Conservation (phyloP, 1,140 invertebrate species). For the Pseudomyrmex sp. region DNA sequence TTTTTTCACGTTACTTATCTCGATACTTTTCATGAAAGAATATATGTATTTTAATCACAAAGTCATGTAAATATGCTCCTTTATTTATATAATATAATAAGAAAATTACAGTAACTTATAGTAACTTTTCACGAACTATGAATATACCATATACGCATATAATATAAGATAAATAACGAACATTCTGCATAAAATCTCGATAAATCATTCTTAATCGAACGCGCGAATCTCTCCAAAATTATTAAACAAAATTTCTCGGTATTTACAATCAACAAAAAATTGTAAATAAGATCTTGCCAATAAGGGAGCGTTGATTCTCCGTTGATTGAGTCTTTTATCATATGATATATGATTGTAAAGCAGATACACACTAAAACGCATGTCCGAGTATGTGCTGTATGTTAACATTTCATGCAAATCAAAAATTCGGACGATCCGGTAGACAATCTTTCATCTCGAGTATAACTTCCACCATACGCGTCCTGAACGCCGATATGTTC, state of each 20-base stretch:
- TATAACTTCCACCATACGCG: constrained; percentile 56
- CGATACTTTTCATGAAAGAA: neutral
- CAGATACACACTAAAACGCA: constrained; percentile 24
- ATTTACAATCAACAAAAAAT: neutral
- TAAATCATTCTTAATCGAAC: neutral
- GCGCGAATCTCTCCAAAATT: neutral
- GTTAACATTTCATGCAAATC: neutral
- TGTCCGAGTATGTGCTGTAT: neutral
- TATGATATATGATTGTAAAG: constrained; percentile 42
- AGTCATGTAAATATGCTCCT: neutral
- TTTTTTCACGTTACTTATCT: constrained; percentile 30
- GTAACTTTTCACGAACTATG: too few relatives aligned
- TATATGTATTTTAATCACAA: neutral
- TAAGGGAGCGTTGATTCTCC: too few relatives aligned
- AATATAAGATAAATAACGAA: neutral
- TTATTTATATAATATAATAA: neutral
- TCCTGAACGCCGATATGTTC: constrained; percentile 7
- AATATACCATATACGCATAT: too few relatives aligned
- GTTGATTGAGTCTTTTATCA: neutral
- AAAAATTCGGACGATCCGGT: constrained; percentile 32
- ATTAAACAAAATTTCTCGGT: neutral
- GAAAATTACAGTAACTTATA: neutral
- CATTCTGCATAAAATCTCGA: neutral
- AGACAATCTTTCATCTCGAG: constrained; percentile 63
- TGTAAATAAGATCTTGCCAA: neutral